Conservation (phyloP, 2,797 vertebrate species). For the Acropternis orthonyx region DNA sequence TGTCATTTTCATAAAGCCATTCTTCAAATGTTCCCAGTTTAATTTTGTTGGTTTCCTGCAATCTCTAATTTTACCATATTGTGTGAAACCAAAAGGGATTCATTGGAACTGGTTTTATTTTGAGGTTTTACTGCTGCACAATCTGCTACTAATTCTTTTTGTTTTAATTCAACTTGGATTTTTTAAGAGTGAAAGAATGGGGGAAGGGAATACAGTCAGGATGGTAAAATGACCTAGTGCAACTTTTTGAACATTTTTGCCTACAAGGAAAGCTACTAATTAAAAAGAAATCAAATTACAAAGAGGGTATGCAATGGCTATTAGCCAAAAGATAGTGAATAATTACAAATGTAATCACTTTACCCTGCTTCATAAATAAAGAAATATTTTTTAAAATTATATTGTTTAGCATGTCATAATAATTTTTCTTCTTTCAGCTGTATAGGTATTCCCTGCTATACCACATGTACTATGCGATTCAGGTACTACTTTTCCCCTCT, state of each 20-base stretch:
- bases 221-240: constrained; percentile 40
- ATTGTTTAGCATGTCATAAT: not conserved
- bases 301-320: constrained; percentile 20
- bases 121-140: constrained; percentile 74
- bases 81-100: constrained; percentile 79
- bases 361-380: constrained; percentile 47
- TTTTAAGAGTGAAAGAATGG: constrained; percentile 36
- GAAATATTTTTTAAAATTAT: constrained; percentile 3
- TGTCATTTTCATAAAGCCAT: constrained; percentile 86
- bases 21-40: constrained; percentile 82
- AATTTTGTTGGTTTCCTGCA: constrained; percentile 86
- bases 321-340: constrained; percentile 48
- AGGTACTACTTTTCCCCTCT: not conserved
- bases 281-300: constrained; percentile 60
- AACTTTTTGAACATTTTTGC: constrained; percentile 22
- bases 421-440: not conserved
- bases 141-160: constrained; percentile 72
- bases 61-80: constrained; percentile 87
- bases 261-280: constrained; percentile 53
- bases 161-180: not conserved
- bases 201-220: constrained; percentile 8
- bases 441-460: not conserved
- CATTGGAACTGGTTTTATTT: constrained; percentile 77
- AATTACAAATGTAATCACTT: constrained; percentile 59
- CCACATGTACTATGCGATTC: not conserved